phyloP scores from a whole-genome alignment of 2,797 vertebrate species.

The Myioborus melanocephalus region DNA sequence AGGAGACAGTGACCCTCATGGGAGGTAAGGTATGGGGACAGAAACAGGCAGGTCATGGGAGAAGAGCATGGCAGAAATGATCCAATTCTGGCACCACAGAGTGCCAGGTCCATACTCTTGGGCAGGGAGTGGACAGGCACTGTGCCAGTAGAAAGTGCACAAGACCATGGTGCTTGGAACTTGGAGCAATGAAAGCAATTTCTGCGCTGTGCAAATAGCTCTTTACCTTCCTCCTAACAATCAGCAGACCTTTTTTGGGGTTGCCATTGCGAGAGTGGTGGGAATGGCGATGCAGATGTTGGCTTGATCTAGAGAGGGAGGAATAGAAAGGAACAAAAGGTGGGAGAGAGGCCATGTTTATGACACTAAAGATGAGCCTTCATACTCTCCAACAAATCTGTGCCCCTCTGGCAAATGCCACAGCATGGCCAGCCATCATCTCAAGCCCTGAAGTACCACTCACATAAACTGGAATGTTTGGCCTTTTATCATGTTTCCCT shows the following conservation, averaged over 20 bases:
- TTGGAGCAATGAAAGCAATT: background rate
- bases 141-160: background rate
- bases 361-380: background rate
- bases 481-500: background rate
- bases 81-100: background rate
- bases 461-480: background rate
- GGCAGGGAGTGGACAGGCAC: background rate
- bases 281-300: background rate
- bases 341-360: background rate
- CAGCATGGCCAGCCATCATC: background rate
- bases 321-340: background rate
- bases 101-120: background rate
- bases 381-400: background rate
- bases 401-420: background rate
- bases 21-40: background rate
- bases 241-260: background rate
- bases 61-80: rapidly evolving
- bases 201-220: background rate
- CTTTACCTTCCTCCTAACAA: background rate
- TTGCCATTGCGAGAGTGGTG: background rate
- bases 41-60: background rate
- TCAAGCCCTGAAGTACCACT: background rate
- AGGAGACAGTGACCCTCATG: background rate
- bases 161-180: background rate
- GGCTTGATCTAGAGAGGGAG: background rate